Evolutionary conservation across 2,113 vertebrate genomes (phyloP).

Genomic region (Dermatemys mawii): DNA sequence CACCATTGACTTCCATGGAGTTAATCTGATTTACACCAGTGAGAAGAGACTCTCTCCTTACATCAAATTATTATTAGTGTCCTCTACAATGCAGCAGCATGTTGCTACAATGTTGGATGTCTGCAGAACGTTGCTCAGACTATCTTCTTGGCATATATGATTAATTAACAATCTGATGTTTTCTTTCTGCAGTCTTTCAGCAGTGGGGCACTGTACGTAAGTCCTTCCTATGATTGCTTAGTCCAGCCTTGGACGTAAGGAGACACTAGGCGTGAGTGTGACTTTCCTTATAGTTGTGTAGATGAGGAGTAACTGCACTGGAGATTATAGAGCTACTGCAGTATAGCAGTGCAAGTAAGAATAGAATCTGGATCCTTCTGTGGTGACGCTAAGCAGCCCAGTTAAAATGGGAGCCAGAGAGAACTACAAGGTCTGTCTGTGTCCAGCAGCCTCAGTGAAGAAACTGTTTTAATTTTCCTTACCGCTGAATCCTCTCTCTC

Average conservation of each 20-base stretch:
- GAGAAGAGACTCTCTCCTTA: neutral
- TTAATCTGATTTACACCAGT: neutral
- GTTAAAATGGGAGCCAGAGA: neutral
- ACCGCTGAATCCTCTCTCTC: neutral
- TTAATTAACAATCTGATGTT: neutral
- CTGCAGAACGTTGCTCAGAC: neutral
- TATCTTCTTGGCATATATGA: neutral
- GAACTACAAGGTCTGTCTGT: neutral
- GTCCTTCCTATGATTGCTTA: neutral
- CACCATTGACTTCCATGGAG: neutral
- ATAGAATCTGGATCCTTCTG: neutral
- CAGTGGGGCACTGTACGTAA: neutral
- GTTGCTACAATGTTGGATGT: neutral
- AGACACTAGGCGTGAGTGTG: neutral
- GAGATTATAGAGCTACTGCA: neutral
- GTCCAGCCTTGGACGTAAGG: neutral
- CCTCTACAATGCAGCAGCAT: neutral
- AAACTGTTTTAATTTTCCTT: neutral
- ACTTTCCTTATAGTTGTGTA: neutral
- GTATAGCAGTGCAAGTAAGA: neutral
- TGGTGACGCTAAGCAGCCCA: neutral
- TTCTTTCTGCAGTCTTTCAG: neutral
- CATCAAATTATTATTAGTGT: neutral
- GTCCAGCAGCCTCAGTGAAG: neutral
- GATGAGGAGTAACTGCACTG: neutral